Evolutionary conservation across 2,113 vertebrate genomes (phyloP).

Genomic region (Desmodus rotundus): DNA sequence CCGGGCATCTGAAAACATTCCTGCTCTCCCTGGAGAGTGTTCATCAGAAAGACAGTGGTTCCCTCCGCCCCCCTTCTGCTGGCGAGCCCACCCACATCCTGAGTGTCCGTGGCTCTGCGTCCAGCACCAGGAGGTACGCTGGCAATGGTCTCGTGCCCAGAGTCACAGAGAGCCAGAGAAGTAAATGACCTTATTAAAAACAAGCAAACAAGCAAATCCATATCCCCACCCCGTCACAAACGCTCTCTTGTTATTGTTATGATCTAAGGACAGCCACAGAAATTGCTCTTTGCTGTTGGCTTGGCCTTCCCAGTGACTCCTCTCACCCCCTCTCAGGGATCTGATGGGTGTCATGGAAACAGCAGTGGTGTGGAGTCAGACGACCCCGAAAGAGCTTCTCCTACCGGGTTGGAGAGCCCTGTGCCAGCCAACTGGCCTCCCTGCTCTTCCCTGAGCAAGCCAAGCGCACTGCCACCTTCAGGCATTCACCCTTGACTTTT

Average conservation of each 20-base stretch:
- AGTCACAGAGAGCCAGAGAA: not conserved
- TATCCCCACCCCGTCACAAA: not conserved
- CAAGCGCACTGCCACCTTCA: not conserved
- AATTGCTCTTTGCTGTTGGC: not conserved
- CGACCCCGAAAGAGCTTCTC: not conserved
- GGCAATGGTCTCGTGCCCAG: not conserved
- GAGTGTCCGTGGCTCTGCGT: not conserved
- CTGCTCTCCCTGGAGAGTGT: not conserved
- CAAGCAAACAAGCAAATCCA: not conserved
- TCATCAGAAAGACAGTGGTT: not conserved
- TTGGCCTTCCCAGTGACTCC: not conserved
- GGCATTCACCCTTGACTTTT: not conserved
- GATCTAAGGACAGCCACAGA: too few species aligned
- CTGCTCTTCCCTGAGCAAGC: not conserved
- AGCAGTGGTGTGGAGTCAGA: too few species aligned
- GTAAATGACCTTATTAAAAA: not conserved
- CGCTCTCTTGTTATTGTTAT: not conserved
- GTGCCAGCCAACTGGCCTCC: not conserved
- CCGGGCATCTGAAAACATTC: not conserved
- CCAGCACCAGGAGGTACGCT: not conserved
- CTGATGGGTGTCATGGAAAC: not conserved
- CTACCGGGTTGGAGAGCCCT: not conserved
- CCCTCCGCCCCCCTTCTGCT: not conserved
- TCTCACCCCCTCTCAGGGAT: not conserved
- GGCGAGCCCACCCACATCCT: not conserved